phyloP scores from a whole-genome alignment of 2,888 invertebrate genomes.

The Beris morrisii region DNA sequence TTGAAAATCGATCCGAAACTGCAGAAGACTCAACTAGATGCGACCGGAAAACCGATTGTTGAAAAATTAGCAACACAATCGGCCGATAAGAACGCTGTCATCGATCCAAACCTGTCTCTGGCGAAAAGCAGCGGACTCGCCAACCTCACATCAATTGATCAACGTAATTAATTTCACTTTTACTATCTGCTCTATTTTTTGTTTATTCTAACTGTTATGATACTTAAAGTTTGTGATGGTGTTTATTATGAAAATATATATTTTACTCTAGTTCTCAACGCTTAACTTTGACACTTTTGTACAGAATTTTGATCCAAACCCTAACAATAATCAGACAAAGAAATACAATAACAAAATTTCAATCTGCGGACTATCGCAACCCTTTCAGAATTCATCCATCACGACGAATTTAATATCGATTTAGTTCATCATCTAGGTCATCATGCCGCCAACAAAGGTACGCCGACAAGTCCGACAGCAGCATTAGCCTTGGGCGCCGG shows the following conservation, averaged over 20 bases:
- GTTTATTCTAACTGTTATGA: too few species aligned
- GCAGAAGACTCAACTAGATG: background rate
- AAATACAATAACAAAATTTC: too few species aligned
- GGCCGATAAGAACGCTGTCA: background rate
- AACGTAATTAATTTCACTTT: slow-evolving; percentile 18
- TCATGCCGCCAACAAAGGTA: background rate
- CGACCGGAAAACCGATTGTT: background rate
- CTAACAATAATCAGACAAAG: too few species aligned
- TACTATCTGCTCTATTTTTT: background rate
- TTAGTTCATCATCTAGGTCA: slow-evolving; percentile 20
- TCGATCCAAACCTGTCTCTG: background rate
- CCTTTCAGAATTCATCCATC: slow-evolving; percentile 16
- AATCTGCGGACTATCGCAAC: too few species aligned
- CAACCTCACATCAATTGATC: background rate
- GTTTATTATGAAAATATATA: too few species aligned
- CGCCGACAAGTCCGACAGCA: slow-evolving; percentile 62
- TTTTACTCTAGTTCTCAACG: too few species aligned
- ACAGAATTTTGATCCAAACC: too few species aligned
- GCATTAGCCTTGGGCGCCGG: slow-evolving; percentile 65
- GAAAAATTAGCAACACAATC: background rate
- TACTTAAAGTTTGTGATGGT: too few species aligned
- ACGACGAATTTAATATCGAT: slow-evolving; percentile 25
- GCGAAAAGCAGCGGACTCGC: slow-evolving; percentile 2
- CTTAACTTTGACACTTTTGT: too few species aligned
- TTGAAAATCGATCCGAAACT: slow-evolving; percentile 32